Evolutionary conservation across 2,888 invertebrate species (phyloP), one percentile per base, ranked within the genome.

Genomic region (Metopia argyrocephala): DNA sequence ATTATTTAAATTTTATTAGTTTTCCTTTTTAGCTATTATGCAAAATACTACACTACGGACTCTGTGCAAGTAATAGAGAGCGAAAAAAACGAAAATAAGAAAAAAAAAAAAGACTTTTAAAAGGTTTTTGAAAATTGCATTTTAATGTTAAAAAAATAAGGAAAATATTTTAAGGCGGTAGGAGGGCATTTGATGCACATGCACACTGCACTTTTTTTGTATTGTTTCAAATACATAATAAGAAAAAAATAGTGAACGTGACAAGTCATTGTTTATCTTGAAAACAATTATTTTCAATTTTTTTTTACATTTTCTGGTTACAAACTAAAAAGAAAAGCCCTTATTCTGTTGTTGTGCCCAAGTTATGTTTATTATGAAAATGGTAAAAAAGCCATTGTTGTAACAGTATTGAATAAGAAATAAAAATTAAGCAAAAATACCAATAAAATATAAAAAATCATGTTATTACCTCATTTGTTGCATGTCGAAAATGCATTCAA

Each of bases 401-500:
- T 62, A 66, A 18, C 5, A 12, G 2, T 38, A 38, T 38, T 38
- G 4, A 38, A 31, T 15, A 48, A 68, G 54, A n/a, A 25, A 52
- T 28, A 66, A 54, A 66, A 38, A 7, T 31, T 21, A 21, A 48
- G n/a, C 4, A 48, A 28, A 15, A 54, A 31, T 23, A 57, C 18
- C 56, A 68, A 69, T 23, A 2, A 12, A 54, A 45, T 27, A 71
- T 54, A 38, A 65, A 54, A n/a, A 69, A 48, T 57, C 76, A 76
- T 80, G 68, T 81, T 69, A 74, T 81, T 78, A 64, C 65, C 69
- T 78, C 76, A 78, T 78, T 78, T 78, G 74, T 75, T 70, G 78
- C 78, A 81, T 81, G 78, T 28, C 57, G 48, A 4, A 62, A 78
- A 74, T 28, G 54, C 69, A 74, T 78, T 61, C 64, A 74, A 61